Evolutionary conservation across 2,888 invertebrate genomes (phyloP).

Genomic region (Drosophila robusta): DNA sequence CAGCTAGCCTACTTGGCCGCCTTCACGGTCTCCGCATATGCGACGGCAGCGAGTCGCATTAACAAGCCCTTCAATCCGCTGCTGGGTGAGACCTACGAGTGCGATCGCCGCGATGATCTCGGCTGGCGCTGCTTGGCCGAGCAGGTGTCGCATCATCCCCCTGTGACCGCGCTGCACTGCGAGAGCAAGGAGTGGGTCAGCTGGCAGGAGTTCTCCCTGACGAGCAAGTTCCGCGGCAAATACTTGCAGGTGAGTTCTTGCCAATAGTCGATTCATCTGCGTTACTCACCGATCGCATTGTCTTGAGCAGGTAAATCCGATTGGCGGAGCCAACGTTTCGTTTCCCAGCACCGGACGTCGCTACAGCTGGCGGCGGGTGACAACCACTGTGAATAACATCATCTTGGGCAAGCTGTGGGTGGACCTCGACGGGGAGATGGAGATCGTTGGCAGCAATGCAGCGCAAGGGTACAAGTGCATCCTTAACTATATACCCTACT

Average conservation of each 20-base stretch:
- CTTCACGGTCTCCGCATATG: conserved; percentile 96
- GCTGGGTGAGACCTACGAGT: conserved; percentile 98
- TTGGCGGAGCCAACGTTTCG: conserved; percentile 90
- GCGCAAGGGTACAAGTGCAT: conserved; percentile 96
- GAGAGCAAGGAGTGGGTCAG: conserved; percentile 96
- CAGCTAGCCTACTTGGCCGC: conserved; percentile 98
- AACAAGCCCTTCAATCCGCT: conserved; percentile 99
- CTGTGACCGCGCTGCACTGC: conserved; percentile 97
- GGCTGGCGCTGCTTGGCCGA: conserved; percentile 98
- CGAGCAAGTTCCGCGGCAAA: conserved; percentile 99
- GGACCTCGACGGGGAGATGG: conserved; percentile 99
- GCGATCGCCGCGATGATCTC: conserved; percentile 96
- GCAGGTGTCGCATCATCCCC: conserved; percentile 99
- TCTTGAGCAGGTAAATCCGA: conserved; percentile 86
- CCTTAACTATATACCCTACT: conserved; percentile 98
- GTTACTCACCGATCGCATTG: neutral
- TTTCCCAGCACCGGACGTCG: conserved; percentile 91
- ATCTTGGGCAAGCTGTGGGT: conserved; percentile 99
- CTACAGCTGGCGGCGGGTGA: conserved; percentile 99
- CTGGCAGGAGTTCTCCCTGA: conserved; percentile 99
- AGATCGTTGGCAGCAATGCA: conserved; percentile 94
- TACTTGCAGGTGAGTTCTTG: conserved; percentile 91
- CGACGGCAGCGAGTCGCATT: conserved; percentile 93
- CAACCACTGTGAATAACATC: conserved; percentile 99
- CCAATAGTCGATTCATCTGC: neutral